Evolutionary conservation across 2,797 vertebrate species (phyloP).

Genomic region (Lophius americanus): DNA sequence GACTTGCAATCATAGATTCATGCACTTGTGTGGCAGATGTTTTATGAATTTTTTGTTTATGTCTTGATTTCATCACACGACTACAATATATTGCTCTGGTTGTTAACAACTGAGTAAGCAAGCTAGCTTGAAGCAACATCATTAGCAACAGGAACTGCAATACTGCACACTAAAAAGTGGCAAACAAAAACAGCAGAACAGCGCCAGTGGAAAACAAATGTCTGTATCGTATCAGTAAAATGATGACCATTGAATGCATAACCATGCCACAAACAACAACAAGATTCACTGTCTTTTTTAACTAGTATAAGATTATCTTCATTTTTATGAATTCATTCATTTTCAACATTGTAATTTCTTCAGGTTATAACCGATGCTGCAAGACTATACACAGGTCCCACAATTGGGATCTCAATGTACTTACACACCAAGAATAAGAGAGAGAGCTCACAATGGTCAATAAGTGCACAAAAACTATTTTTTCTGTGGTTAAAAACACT

Average conservation of each 20-base stretch:
- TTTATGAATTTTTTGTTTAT: conserved; percentile 30
- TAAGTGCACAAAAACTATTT: conserved; percentile 92
- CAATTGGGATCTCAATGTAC: conserved; percentile 90
- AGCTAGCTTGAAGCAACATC: conserved; percentile 89
- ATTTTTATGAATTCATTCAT: conserved; percentile 69
- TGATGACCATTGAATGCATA: conserved; percentile 94
- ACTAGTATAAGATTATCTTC: conserved; percentile 85
- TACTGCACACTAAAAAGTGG: conserved; percentile 86
- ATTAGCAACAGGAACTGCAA: conserved; percentile 87
- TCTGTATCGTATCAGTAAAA: conserved; percentile 81
- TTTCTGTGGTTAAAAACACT: conserved; percentile 85
- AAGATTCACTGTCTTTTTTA: conserved; percentile 87
- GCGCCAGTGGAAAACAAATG: conserved; percentile 83
- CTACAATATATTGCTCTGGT: conserved; percentile 74
- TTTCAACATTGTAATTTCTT: conserved; percentile 78
- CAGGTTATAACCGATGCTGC: conserved; percentile 91
- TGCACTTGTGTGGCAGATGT: conserved; percentile 60
- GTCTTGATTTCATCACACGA: conserved; percentile 49
- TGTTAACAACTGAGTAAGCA: conserved; percentile 70
- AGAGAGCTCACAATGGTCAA: conserved; percentile 89
- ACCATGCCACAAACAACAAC: conserved; percentile 97
- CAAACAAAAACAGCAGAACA: conserved; percentile 85
- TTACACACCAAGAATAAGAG: conserved; percentile 88
- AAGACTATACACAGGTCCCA: conserved; percentile 90
- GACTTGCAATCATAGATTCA: conserved; percentile 67